These are phyloP conservation scores for Ochropleura plecta DNA, from an alignment of 2,888 invertebrate species.

Conservation along the genomic window DNA sequence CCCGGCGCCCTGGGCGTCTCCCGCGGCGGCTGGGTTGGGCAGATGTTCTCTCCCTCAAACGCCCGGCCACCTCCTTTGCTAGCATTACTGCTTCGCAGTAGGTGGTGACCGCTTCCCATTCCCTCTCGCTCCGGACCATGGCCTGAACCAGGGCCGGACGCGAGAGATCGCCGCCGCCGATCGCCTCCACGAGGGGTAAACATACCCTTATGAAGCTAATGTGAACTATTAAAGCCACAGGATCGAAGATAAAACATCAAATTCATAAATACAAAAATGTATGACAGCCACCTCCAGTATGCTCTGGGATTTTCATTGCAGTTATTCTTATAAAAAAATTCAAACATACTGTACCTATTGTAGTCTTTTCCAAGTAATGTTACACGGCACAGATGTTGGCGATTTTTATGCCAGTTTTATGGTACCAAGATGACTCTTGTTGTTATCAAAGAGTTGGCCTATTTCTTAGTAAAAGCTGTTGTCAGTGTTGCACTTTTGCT, in stretches of 20 bases:
- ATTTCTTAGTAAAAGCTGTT: neutral
- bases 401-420: neutral
- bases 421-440: neutral
- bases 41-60: too few relatives aligned
- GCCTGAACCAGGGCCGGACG: too few relatives aligned
- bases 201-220: neutral
- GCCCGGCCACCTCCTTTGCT: too few relatives aligned
- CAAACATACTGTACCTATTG: constrained; percentile 57
- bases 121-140: too few relatives aligned
- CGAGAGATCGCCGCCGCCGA: too few relatives aligned
- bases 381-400: constrained; percentile 26
- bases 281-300: constrained; percentile 75
- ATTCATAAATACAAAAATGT: constrained; percentile 53
- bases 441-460: neutral
- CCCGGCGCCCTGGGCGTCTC: too few relatives aligned
- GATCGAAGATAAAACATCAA: constrained; percentile 25
- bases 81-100: too few relatives aligned
- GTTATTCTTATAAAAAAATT: constrained; percentile 70
- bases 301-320: constrained; percentile 74
- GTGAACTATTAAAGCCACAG: neutral
- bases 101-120: too few relatives aligned
- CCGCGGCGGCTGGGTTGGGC: too few relatives aligned
- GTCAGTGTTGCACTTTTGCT: neutral
- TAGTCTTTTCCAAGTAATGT: constrained; percentile 42
- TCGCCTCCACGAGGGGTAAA: too few relatives aligned